A percentile compares a stretch with the other conserved stretches of the same genome.
These are phyloP conservation scores for Cotesia vestalis DNA, from an alignment of 1,140 invertebrate genomes.

Conservation along the genomic window DNA sequence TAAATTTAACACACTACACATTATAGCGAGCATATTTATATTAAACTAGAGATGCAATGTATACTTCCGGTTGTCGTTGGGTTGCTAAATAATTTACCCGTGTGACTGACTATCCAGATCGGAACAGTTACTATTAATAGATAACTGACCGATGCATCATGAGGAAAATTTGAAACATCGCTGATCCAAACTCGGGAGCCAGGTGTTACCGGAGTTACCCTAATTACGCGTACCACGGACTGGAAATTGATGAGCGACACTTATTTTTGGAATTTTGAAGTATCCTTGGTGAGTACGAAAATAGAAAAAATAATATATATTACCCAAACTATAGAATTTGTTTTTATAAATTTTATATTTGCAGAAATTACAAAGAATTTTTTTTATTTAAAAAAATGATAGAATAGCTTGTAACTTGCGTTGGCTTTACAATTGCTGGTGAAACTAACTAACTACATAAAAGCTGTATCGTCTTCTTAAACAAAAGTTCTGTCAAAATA, in stretches of 20 bases:
- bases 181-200: slow-evolving; percentile 32
- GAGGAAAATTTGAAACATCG: slow-evolving; percentile 36
- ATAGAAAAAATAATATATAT: too few relatives aligned
- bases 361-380: too few relatives aligned
- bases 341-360: too few relatives aligned
- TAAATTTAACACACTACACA: background rate
- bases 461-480: too few relatives aligned
- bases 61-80: slow-evolving; percentile 26
- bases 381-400: too few relatives aligned
- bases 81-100: slow-evolving; percentile 5
- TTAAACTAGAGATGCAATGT: slow-evolving; percentile 22
- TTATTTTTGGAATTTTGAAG: slow-evolving; percentile 36
- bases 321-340: too few relatives aligned
- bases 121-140: slow-evolving; percentile 22
- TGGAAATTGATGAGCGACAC: slow-evolving; percentile 39
- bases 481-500: too few relatives aligned
- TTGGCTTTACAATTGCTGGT: too few relatives aligned
- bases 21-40: background rate
- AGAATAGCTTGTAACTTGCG: too few relatives aligned
- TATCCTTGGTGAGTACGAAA: background rate
- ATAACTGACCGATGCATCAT: background rate
- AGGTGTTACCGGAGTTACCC: slow-evolving; percentile 36
- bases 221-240: slow-evolving; percentile 31
- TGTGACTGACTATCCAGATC: background rate
- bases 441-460: too few relatives aligned